Conservation (phyloP, 2,888 invertebrate genomes). For the Morpho achilles region DNA sequence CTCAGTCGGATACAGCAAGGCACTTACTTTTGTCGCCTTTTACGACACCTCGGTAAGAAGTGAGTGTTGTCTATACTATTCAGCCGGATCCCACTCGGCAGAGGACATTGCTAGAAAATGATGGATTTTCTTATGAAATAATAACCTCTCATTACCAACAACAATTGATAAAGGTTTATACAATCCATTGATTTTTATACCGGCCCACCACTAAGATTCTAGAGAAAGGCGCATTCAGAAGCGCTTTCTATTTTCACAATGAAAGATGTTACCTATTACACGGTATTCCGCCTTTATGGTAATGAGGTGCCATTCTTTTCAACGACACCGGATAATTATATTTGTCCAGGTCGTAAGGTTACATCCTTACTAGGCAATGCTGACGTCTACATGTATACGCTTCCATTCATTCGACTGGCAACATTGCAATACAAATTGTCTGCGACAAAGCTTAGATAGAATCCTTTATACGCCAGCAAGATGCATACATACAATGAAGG, state of each 20-base stretch:
- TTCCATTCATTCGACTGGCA: constrained; percentile 27
- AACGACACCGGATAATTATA: constrained; percentile 55
- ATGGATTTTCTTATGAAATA: no score
- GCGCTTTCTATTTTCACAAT: constrained; percentile 4
- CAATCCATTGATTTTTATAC: no score
- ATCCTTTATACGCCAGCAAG: background rate
- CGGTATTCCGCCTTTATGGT: constrained; percentile 38
- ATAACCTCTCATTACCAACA: no score
- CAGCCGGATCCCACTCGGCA: no score
- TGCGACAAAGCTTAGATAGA: constrained; percentile 8
- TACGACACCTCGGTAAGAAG: no score
- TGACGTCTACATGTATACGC: constrained; percentile 32
- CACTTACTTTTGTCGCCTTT: no score
- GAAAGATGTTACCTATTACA: constrained; percentile 14
- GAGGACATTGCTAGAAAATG: no score
- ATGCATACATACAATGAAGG: background rate
- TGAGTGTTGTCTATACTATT: no score
- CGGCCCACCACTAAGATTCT: no score
- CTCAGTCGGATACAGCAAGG: no score
- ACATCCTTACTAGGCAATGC: constrained; percentile 42
- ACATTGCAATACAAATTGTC: constrained; percentile 17
- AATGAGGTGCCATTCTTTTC: constrained; percentile 46
- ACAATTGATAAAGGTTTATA: no score
- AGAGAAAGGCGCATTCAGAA: no score
- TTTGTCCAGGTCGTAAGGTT: constrained; percentile 38